phyloP scores from a whole-genome alignment of 1,140 invertebrate species.

The Coelopa frigida region DNA sequence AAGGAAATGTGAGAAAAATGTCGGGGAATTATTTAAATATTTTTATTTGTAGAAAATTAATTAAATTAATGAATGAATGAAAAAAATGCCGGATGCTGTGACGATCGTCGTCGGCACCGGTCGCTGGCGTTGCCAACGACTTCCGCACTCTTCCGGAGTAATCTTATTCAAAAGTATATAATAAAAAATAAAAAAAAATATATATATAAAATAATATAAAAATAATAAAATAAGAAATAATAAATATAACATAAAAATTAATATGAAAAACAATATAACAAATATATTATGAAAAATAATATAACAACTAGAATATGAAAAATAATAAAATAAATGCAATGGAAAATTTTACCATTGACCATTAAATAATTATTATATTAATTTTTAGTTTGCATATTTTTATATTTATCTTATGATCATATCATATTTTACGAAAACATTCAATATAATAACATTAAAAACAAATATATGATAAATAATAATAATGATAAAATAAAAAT shows the following conservation, averaged over 20 bases:
- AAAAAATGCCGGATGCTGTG: not conserved
- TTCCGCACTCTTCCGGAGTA: no score
- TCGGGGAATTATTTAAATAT: not conserved
- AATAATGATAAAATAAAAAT: not conserved
- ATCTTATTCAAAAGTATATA: not conserved
- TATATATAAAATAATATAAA: slow-evolving; percentile 4
- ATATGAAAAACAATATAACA: not conserved
- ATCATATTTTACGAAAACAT: not conserved
- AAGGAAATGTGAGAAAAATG: not conserved
- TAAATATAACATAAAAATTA: slow-evolving; percentile 1
- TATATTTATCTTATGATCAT: not conserved
- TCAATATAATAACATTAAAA: not conserved
- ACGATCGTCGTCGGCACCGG: not conserved
- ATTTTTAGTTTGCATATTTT: not conserved
- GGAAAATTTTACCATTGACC: no score
- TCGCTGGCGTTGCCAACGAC: slow-evolving; percentile 5
- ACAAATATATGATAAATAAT: not conserved
- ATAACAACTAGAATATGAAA: not conserved
- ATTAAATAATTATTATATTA: no score
- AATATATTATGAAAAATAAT: not conserved
- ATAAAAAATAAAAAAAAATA: slow-evolving; percentile 1
- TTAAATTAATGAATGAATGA: slow-evolving; percentile 2
- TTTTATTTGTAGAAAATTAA: slow-evolving; percentile 1
- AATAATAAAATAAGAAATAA: slow-evolving; percentile 5
- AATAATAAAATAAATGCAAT: slow-evolving; percentile 2